Conservation (phyloP, 2,888 invertebrate genomes). For the Onthophagus sagittarius region DNA sequence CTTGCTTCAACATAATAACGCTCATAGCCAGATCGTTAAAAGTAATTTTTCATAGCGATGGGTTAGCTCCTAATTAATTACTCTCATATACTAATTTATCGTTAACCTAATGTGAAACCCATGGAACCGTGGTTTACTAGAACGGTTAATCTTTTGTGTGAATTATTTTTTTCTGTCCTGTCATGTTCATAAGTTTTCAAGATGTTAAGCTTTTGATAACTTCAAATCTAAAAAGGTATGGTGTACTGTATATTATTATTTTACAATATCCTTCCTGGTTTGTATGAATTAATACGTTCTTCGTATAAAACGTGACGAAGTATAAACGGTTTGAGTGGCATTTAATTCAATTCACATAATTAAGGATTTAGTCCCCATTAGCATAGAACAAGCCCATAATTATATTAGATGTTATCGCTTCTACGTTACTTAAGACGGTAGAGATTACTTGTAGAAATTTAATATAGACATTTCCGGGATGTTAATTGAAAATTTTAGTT, state of each 20-base stretch:
- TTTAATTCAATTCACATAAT: conserved; percentile 6
- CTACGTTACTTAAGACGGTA: background rate
- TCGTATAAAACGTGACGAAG: background rate
- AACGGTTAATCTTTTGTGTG: background rate
- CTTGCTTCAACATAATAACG: conserved; percentile 3
- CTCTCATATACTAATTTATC: conserved; percentile 2
- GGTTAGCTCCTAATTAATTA: background rate
- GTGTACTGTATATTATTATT: no score
- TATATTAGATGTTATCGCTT: conserved; percentile 8
- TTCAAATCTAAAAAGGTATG: no score
- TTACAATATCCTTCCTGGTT: no score
- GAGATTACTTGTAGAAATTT: background rate
- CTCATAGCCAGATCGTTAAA: background rate
- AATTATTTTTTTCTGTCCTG: background rate
- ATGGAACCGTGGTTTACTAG: background rate
- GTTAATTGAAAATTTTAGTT: background rate
- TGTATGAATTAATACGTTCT: background rate
- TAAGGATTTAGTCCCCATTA: conserved; percentile 4
- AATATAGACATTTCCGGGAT: background rate
- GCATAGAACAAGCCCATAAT: conserved; percentile 5
- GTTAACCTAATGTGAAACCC: background rate
- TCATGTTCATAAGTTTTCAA: no score
- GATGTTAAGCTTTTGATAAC: no score
- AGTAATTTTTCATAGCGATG: background rate
- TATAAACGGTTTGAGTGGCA: background rate